Base-by-base conservation (phyloP, 1,140 invertebrate genomes). In the Zeugodacus cucurbitae region DNA sequence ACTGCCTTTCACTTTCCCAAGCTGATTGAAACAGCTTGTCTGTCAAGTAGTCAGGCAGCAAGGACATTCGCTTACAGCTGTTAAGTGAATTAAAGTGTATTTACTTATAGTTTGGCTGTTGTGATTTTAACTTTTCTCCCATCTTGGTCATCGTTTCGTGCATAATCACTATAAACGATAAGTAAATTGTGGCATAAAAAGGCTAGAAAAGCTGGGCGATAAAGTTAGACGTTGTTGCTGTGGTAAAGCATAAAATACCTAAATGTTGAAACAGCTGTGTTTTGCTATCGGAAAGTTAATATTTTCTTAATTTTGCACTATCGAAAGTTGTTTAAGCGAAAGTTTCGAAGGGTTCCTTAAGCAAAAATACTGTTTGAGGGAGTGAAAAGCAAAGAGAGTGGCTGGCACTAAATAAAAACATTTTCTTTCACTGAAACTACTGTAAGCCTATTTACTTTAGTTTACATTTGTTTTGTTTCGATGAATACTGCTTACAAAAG, bases 71-170 rank as follows among this genome's bases (percentile, higher is more conserved):
- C 41, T 82, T 41, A 48, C 41, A 82, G 74, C 74, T 82, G 74
- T 48, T 82, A 82, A 82, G 74, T 82, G 74, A 82, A 82, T 82
- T 82, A 82, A 82, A 82, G 74, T 82, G 26, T 48, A 48, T 82
- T 82, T 82, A 82, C 74, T 82, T 82, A 44, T 82, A 82, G 74
- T 82, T 82, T 82, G 74, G 41, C 22, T 82, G 74, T 2, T 26
- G 74, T 48, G 41, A 82, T 48, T 48, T 48, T 32, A 32, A 32
- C 14, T 70, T 70, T 70, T 17, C 29, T 70, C 26, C 29, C 8
- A 26, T 62, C 58, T 62, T 62, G 26, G 58, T 62, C 17, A 32
- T 34, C 29, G 17, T 26, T 44, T 82, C 29, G 8, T 48, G 41
- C 74, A 82, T 82, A 82, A 48, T 82, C 74, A 82, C 74, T 48